Evolutionary conservation across 1,140 invertebrate genomes (phyloP), one percentile per base, ranked within the genome.

Genomic region (Druon quercuslanigerum): DNA sequence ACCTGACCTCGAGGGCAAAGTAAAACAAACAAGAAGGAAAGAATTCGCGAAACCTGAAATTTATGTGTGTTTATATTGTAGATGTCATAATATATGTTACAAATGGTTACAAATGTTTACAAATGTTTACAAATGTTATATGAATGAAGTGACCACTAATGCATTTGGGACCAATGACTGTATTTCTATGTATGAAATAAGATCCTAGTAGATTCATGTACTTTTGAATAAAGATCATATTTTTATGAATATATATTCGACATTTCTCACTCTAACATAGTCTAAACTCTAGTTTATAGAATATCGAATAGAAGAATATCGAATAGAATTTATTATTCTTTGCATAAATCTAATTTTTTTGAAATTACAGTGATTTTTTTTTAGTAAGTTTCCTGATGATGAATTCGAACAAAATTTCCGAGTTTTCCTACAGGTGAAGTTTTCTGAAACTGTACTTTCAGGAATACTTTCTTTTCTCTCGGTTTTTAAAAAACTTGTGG

Each of bases 11-110:
- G 82, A 81, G 76, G 82, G 80, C 73, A 57, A 87, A 77, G 51
- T 74, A 79, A 77, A 72, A 79, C 70, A 77, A 79, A 84, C 51
- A 46, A 46, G 40, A 46, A 46, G 7, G 40, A 46, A 46, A 46
- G 40, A 11, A 46, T 80, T 76, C 73, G 76, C 77, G 72, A 72
- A 71, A 60, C 73, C 51, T 77, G 77, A 79, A 73, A 74, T 71
- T 76, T 75, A 71, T 80, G 82, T 77, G 81, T 79, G 78, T 86
- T 87, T 83, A 84, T 83, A 78, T 86, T 87, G 80, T 87, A 88
- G 75, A 87, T 88, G 82, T 86, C 83, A 82, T 87, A 85, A 86
- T 86, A 86, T 87, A 86, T 86, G 74, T 83, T 85, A 80, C 76
- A 82, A 83, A 86, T 86, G 60, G 83, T 87, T 85, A 83, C 82